Conservation (phyloP, 2,797 vertebrate species). For the Cryptoprocta ferox region DNA sequence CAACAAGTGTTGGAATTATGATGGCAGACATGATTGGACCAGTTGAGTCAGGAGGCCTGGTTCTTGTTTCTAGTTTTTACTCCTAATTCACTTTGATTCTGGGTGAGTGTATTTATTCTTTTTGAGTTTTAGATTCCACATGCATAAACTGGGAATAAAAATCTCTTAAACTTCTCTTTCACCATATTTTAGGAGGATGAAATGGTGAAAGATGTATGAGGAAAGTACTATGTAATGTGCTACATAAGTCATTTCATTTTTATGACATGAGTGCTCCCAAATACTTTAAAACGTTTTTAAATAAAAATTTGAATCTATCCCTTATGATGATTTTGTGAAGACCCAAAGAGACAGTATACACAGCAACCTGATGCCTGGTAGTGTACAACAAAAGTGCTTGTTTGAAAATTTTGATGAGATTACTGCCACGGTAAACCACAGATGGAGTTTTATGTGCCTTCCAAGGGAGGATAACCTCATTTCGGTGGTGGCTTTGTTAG, state of each 20-base stretch:
- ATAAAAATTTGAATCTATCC: background rate
- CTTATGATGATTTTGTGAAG: background rate
- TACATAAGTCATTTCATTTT: constrained; percentile 8
- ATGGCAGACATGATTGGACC: background rate
- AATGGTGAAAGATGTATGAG: background rate
- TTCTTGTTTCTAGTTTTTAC: background rate
- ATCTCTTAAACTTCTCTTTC: background rate
- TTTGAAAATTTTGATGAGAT: background rate
- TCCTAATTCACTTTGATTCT: background rate
- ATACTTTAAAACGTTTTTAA: background rate
- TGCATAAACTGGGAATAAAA: background rate
- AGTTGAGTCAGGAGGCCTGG: background rate
- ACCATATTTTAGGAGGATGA: constrained; percentile 4
- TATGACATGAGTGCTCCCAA: background rate
- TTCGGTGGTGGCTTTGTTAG: constrained; percentile 6
- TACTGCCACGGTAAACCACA: background rate
- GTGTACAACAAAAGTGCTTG: too few species aligned
- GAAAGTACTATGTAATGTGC: background rate
- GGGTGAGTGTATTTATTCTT: background rate
- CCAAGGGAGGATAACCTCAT: background rate
- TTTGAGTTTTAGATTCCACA: constrained; percentile 22
- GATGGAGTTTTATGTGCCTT: background rate
- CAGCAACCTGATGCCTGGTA: background rate
- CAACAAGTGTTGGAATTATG: background rate
- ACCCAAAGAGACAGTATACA: background rate